phyloP scores from a whole-genome alignment of 2,797 vertebrate genomes.

The Chelidonichthys spinosus region DNA sequence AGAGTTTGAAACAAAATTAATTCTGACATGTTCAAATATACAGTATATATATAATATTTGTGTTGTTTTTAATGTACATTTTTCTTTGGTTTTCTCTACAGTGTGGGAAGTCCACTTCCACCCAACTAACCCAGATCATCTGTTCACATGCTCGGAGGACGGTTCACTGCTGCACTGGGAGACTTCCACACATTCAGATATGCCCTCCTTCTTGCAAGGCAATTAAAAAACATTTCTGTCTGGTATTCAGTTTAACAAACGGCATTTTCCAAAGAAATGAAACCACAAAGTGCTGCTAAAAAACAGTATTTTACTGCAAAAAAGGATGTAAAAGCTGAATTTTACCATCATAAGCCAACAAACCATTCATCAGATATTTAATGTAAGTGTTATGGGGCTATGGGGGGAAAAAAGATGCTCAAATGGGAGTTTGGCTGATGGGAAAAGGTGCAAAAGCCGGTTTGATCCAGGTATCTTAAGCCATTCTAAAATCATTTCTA shows the following conservation, averaged over 20 bases:
- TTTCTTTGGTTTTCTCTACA: constrained; percentile 60
- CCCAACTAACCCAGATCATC: constrained; percentile 94
- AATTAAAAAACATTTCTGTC: constrained; percentile 45
- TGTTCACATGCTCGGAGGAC: constrained; percentile 98
- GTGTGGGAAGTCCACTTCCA: constrained; percentile 99
- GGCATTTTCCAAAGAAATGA: not conserved
- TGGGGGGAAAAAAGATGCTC: too few species aligned
- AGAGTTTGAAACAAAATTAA: not conserved
- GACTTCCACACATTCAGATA: constrained; percentile 87
- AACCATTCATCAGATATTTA: not conserved
- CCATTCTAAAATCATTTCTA: not conserved
- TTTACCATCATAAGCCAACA: not conserved
- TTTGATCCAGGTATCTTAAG: not conserved
- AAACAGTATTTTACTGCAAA: not conserved
- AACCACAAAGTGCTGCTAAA: not conserved
- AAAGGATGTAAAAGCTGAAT: not conserved
- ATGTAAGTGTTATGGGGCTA: not conserved
- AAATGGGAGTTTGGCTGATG: too few species aligned
- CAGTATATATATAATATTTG: not conserved
- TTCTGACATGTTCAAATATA: not conserved
- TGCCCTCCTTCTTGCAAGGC: constrained; percentile 92
- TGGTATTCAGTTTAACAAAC: not conserved
- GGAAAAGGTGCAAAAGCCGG: not conserved
- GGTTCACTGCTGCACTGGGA: constrained; percentile 98
- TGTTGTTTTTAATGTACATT: not conserved